Percentiles rank a stretch among this genome's conserved stretches.
Evolutionary conservation across 2,888 invertebrate species (phyloP).

Genomic region (Desoria tigrina): DNA sequence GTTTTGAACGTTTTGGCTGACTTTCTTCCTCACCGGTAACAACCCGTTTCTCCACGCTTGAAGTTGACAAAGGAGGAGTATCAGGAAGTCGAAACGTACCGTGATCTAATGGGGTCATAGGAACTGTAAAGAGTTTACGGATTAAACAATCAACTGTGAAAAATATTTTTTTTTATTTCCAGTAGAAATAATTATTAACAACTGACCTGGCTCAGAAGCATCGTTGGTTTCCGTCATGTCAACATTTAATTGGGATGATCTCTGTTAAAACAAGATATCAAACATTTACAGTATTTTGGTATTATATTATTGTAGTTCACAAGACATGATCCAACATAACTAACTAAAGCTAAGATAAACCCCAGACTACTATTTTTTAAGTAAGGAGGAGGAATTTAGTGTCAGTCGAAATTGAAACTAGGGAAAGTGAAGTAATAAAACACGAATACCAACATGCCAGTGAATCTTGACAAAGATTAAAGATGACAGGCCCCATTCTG

Average conservation of each 20-base stretch:
- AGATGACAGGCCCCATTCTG: slow-evolving; percentile 11
- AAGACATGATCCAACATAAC: too few species aligned
- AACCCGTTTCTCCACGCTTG: slow-evolving; percentile 46
- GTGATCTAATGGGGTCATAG: slow-evolving; percentile 44
- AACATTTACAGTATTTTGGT: too few species aligned
- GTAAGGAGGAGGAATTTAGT: too few species aligned
- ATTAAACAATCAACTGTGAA: too few species aligned
- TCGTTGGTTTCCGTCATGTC: slow-evolving; percentile 48
- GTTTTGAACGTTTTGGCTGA: slow-evolving; percentile 51
- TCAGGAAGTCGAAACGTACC: slow-evolving; percentile 43
- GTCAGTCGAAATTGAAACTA: too few species aligned
- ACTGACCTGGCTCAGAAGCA: slow-evolving; percentile 46
- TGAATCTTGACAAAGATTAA: not conserved
- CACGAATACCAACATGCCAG: slow-evolving; percentile 6
- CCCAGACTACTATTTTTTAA: too few species aligned
- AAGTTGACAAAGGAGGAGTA: slow-evolving; percentile 42
- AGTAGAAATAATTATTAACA: slow-evolving; percentile 1
- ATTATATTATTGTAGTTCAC: too few species aligned
- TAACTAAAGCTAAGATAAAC: too few species aligned
- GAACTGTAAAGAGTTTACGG: slow-evolving; percentile 27
- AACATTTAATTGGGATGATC: slow-evolving; percentile 50
- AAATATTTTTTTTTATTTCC: not conserved
- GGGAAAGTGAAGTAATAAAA: too few species aligned
- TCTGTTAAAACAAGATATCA: slow-evolving; percentile 38
- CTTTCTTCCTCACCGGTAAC: slow-evolving; percentile 43